Percentiles rank a stretch among this genome's conserved stretches.
Evolutionary conservation across 2,113 vertebrate species (phyloP).

Genomic region (Trogon melanurus): DNA sequence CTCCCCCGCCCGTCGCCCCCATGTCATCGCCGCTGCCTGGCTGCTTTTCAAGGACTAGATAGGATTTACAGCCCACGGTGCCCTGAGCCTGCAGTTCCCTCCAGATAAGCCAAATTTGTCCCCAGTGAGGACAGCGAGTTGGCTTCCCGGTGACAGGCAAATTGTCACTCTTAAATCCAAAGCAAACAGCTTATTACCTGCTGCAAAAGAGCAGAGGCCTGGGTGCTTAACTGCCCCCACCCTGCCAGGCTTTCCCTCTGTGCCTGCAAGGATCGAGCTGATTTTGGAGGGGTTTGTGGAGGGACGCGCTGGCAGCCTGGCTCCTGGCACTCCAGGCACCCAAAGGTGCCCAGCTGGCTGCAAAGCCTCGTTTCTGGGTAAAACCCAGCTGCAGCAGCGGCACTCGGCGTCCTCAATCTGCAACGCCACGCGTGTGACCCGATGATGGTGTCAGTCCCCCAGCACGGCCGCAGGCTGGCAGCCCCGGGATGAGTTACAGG

Average conservation of each 20-base stretch:
- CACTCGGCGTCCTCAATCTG: accelerated
- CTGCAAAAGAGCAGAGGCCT: background rate
- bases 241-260: background rate
- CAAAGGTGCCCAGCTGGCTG: background rate
- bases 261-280: background rate
- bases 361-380: background rate
- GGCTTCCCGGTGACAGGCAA: background rate
- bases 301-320: accelerated
- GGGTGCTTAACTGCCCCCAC: accelerated
- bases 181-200: background rate
- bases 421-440: accelerated
- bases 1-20: background rate
- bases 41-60: background rate
- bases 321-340: background rate
- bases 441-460: background rate
- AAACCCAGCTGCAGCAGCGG: background rate
- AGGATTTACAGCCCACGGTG: background rate
- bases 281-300: background rate
- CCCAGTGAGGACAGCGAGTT: background rate
- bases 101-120: background rate
- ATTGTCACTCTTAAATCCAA: background rate
- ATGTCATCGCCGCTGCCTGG: background rate
- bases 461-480: background rate
- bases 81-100: background rate
- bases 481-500: background rate